Evolutionary conservation across 2,113 vertebrate species (phyloP).

Genomic region (Sigmodon hispidus): DNA sequence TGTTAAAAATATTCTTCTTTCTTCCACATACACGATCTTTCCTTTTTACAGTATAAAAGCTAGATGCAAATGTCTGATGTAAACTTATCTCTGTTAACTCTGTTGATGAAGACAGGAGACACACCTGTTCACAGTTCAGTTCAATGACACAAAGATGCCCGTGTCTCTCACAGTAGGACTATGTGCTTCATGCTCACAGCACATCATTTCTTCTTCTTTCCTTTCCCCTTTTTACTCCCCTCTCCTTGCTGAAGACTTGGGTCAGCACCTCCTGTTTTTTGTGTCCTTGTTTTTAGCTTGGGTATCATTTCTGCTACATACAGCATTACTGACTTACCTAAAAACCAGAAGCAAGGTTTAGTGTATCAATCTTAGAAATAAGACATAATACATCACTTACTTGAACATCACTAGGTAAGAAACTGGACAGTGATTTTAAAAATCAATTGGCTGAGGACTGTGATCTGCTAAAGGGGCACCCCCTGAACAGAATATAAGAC

Average conservation of each 20-base stretch:
- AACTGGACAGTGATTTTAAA: not conserved
- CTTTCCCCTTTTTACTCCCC: conserved; percentile 97
- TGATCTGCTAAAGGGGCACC: not conserved
- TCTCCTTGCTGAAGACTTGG: conserved; percentile 93
- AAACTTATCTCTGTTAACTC: conserved; percentile 60
- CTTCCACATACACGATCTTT: conserved; percentile 50
- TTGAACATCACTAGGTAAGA: conserved; percentile 40
- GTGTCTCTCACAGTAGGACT: not conserved
- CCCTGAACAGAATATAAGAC: not conserved
- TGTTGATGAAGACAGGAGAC: conserved; percentile 65
- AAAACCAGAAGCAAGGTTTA: conserved; percentile 51
- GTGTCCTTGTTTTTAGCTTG: conserved; percentile 96
- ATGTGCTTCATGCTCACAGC: accelerated
- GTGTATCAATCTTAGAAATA: not conserved
- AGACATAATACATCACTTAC: conserved; percentile 27
- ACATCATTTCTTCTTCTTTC: conserved; percentile 95
- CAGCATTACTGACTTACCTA: conserved; percentile 96
- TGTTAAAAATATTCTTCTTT: conserved; percentile 62
- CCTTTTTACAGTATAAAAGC: conserved; percentile 33
- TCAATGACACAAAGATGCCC: conserved; percentile 26
- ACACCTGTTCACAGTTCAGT: conserved; percentile 75
- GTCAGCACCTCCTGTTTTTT: conserved; percentile 93
- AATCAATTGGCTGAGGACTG: conserved; percentile 17
- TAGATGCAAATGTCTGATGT: conserved; percentile 10
- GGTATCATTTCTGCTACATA: conserved; percentile 98